Conservation (phyloP, 2,113 vertebrate genomes). For the Tringa solitaria region DNA sequence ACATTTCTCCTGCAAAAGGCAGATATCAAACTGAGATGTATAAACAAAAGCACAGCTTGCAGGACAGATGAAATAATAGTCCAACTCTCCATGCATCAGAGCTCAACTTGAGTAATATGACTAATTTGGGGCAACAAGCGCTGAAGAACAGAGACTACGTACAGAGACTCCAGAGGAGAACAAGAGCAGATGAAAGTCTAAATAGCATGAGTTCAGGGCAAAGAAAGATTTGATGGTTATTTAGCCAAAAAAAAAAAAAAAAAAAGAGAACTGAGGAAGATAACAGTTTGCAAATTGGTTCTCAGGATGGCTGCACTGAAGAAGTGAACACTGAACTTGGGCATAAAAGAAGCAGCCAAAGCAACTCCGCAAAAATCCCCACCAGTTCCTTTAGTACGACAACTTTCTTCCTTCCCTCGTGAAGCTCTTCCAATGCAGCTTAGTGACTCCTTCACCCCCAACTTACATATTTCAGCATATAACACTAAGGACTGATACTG, state of each 20-base stretch:
- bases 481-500: background rate
- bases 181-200: background rate
- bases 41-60: conserved; percentile 42
- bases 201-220: background rate
- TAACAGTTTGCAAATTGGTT: background rate
- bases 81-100: background rate
- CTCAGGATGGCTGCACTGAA: background rate
- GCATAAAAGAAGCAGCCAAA: background rate
- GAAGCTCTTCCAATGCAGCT: background rate
- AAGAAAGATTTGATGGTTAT: background rate
- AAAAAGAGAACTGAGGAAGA: background rate
- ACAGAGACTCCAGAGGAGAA: background rate
- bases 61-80: conserved; percentile 31
- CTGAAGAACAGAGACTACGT: background rate
- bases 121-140: background rate
- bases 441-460: background rate
- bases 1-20: background rate
- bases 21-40: background rate
- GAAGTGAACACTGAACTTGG: background rate
- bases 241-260: background rate
- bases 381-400: background rate
- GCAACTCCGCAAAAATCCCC: background rate
- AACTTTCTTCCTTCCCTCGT: background rate
- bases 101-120: background rate
- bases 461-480: rapidly evolving